Evolutionary conservation across 2,113 vertebrate genomes (phyloP).

Genomic region (Pimephales promelas): DNA sequence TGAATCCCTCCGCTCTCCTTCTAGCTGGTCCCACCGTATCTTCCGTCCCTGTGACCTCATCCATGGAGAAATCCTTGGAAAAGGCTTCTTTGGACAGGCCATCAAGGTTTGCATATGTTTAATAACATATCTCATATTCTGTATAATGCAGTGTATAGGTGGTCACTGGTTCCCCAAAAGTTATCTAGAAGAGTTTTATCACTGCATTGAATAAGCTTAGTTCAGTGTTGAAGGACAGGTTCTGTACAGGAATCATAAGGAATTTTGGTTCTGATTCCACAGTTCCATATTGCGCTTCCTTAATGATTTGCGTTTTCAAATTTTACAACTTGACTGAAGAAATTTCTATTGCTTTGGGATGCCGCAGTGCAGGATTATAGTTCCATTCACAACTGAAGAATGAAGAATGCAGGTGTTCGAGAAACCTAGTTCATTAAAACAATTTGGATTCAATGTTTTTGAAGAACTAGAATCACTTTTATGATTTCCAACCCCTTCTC

Average conservation of each 20-base stretch:
- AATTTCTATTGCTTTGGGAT: not conserved
- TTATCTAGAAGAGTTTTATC: not conserved
- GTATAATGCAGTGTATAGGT: not conserved
- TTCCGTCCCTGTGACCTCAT: constrained; percentile 95
- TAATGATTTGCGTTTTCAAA: not conserved
- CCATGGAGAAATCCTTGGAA: constrained; percentile 92
- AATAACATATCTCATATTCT: not conserved
- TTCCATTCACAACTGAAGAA: not conserved
- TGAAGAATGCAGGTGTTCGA: not conserved
- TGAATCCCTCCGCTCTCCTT: constrained; percentile 88
- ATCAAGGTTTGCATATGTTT: constrained; percentile 83
- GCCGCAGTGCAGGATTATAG: too few relatives aligned
- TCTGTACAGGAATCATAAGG: not conserved
- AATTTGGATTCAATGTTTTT: not conserved
- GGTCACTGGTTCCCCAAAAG: not conserved
- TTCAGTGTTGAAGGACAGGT: not conserved
- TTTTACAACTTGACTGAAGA: not conserved
- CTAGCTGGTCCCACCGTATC: constrained; percentile 92
- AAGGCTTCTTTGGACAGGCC: constrained; percentile 96
- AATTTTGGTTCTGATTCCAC: not conserved
- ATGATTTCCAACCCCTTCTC: not conserved
- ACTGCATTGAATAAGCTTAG: not conserved
- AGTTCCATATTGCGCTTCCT: not conserved
- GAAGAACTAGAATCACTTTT: not conserved
- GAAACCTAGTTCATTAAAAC: not conserved